Percentiles rank a stretch among this genome's conserved stretches.
Conservation (phyloP, 2,113 vertebrate species). For the Grammomys dolichurus region DNA sequence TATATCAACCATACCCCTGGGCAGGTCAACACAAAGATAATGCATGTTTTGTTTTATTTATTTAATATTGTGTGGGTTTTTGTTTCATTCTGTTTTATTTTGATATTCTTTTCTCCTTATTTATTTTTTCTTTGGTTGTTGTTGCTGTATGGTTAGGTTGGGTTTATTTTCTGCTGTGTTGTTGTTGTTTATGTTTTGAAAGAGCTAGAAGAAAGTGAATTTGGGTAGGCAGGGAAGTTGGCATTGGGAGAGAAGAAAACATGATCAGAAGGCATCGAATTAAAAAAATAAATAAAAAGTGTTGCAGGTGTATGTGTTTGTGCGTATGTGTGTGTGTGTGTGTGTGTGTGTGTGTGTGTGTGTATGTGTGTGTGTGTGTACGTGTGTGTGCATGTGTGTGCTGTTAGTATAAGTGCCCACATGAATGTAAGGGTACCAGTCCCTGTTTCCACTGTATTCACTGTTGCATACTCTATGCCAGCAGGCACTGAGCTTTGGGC, state of each 20-base stretch:
- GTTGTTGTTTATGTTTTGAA: neutral
- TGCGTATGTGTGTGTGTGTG: neutral
- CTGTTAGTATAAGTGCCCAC: too few relatives aligned
- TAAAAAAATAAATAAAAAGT: neutral
- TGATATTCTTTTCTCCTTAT: neutral
- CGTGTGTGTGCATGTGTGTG: neutral
- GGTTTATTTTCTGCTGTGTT: neutral
- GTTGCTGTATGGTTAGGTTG: neutral
- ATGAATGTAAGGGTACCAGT: neutral
- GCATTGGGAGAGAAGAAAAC: neutral
- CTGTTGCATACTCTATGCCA: too few relatives aligned
- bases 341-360: fast-evolving
- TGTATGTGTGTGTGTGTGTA: too few relatives aligned
- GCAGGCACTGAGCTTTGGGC: fast-evolving
- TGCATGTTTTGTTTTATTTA: neutral
- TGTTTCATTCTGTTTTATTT: neutral
- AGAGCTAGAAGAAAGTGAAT: neutral
- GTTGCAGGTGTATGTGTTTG: neutral
- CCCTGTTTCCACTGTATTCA: neutral
- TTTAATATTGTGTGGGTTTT: neutral
- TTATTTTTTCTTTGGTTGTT: neutral
- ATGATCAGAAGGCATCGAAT: neutral
- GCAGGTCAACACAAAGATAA: neutral
- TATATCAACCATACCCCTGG: too few relatives aligned
- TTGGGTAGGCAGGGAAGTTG: neutral